Percentiles rank a stretch among this genome's conserved stretches.
phyloP scores from a whole-genome alignment of 2,888 invertebrate species.

The Arctia plantaginis region DNA sequence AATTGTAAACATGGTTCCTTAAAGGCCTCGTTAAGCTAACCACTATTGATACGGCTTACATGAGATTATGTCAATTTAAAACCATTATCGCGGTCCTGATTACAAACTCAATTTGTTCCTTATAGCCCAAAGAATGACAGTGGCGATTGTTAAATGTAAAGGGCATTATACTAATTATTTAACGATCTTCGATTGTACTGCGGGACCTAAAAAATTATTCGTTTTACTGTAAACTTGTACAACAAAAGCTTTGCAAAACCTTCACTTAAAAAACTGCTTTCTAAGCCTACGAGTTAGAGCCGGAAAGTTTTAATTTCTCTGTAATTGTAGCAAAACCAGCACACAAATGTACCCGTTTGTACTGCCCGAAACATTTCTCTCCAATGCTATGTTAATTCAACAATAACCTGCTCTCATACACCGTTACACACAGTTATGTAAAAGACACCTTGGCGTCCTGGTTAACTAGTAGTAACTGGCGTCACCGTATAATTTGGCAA shows the following conservation, averaged over 20 bases:
- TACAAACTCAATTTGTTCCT: not conserved
- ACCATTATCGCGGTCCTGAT: not conserved
- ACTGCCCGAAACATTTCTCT: no score
- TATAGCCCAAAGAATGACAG: not conserved
- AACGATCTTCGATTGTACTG: not conserved
- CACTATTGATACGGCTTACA: conserved; percentile 12
- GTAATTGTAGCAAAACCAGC: not conserved
- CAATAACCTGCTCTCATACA: no score
- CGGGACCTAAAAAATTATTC: not conserved
- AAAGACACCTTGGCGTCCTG: no score
- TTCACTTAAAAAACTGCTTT: not conserved
- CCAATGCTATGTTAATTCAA: no score
- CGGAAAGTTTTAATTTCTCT: not conserved
- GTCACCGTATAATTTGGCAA: no score
- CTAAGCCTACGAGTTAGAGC: not conserved
- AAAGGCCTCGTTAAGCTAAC: conserved; percentile 14
- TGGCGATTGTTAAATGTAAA: not conserved
- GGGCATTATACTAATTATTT: not conserved
- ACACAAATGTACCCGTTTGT: not conserved
- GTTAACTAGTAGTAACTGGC: no score
- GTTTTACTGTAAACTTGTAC: not conserved
- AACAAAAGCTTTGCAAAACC: not conserved
- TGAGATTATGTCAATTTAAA: conserved; percentile 8
- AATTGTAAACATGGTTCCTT: conserved; percentile 11
- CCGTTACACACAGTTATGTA: no score